phyloP scores from a whole-genome alignment of 2,888 invertebrate species.

The Cephonodes hylas region DNA sequence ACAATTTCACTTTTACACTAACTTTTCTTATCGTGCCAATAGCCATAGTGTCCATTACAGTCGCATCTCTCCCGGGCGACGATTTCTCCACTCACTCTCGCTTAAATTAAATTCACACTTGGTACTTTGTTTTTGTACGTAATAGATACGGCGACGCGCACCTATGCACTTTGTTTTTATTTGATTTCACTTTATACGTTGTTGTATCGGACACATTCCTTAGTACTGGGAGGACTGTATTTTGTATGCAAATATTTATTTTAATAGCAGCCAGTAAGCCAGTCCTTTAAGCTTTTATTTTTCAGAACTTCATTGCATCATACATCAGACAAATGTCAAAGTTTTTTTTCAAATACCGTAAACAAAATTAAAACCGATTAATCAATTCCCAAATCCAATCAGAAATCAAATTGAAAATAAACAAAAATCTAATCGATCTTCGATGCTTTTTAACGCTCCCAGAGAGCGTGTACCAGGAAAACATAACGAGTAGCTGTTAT shows the following conservation, averaged over 20 bases:
- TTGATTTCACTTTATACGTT: neutral
- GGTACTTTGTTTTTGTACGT: neutral
- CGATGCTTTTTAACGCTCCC: neutral
- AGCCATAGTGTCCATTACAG: neutral
- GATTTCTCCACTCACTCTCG: neutral
- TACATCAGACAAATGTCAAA: neutral
- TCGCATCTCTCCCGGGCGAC: neutral
- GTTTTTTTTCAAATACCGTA: neutral
- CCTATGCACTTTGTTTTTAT: neutral
- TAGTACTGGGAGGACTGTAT: neutral
- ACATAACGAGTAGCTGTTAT: slow-evolving; percentile 24
- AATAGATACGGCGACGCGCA: neutral
- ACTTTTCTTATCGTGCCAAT: neutral
- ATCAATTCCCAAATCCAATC: neutral
- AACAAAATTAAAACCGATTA: neutral
- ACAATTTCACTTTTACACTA: neutral
- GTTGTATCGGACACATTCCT: neutral
- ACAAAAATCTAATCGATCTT: neutral
- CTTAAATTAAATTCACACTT: neutral
- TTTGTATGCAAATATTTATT: no score
- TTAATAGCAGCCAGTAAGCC: no score
- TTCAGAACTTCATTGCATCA: no score
- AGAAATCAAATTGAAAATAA: neutral
- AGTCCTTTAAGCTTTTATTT: no score
- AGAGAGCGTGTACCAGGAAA: slow-evolving; percentile 24